Conservation (phyloP, 2,888 invertebrate species). For the Gastracanthus pulcherrimus region DNA sequence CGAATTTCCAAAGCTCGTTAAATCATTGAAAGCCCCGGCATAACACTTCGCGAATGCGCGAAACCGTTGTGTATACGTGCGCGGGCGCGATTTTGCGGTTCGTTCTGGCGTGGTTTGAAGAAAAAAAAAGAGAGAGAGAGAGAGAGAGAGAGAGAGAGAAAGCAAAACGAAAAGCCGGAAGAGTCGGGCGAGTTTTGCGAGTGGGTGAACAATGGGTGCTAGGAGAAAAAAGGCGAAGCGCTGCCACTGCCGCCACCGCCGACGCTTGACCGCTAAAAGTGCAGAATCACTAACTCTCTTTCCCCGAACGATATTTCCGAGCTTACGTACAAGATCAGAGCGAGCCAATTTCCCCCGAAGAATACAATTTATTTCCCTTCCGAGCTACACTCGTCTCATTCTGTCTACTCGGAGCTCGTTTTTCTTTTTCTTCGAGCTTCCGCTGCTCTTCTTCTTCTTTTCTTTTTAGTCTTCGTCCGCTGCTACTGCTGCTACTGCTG, state of each 20-base stretch:
- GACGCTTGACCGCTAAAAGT: constrained; percentile 58
- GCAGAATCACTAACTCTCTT: constrained; percentile 59
- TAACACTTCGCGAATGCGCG: not conserved
- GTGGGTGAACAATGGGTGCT: not conserved
- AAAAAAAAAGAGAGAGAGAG: not conserved
- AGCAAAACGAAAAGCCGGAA: not conserved
- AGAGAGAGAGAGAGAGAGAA: not conserved
- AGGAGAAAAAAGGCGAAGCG: not conserved
- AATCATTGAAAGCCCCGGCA: constrained; percentile 43
- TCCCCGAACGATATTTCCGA: constrained; percentile 50
- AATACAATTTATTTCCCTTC: constrained; percentile 61
- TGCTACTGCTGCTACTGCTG: not conserved
- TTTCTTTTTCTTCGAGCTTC: constrained; percentile 44
- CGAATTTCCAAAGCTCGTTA: constrained; percentile 49
- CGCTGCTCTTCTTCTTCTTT: constrained; percentile 6
- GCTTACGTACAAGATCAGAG: constrained; percentile 54
- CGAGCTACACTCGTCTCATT: constrained; percentile 30
- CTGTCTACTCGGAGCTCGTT: constrained; percentile 44
- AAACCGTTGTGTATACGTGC: not conserved
- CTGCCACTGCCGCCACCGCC: too few species aligned
- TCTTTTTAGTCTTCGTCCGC: not conserved
- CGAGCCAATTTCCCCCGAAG: constrained; percentile 59
- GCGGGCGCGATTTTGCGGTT: not conserved
- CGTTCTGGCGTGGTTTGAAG: not conserved
- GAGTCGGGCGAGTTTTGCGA: too few species aligned